A percentile compares a stretch with the other conserved stretches of the same genome.
Conservation (phyloP, 2,888 invertebrate genomes). For the Parnassius orleans region DNA sequence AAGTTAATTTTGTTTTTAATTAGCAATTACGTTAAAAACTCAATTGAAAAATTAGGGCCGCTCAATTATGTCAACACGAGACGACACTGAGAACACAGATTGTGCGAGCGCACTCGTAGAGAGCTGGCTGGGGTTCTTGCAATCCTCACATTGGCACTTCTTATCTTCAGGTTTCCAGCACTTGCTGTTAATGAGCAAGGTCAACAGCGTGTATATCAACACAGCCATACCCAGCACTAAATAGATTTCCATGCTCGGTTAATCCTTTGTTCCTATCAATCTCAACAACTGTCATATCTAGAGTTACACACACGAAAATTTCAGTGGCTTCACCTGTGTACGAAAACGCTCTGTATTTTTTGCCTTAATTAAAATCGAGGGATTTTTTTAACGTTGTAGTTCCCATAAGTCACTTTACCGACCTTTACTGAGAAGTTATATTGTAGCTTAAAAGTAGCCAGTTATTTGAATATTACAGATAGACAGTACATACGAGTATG, state of each 20-base stretch:
- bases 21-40: too few species aligned
- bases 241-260: constrained; percentile 64
- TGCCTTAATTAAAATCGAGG: neutral
- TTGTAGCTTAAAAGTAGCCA: too few species aligned
- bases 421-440: neutral
- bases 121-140: constrained; percentile 50
- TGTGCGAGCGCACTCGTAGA: constrained; percentile 39
- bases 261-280: constrained; percentile 25
- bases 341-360: neutral
- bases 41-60: neutral
- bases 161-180: constrained; percentile 58
- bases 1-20: too few species aligned
- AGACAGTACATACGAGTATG: too few species aligned
- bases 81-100: constrained; percentile 53
- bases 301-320: neutral
- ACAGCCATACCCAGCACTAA: constrained; percentile 66
- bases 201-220: constrained; percentile 60
- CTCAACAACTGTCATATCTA: constrained; percentile 35
- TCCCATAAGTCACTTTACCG: neutral
- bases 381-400: constrained; percentile 13
- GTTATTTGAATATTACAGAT: too few species aligned
- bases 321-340: constrained; percentile 6
- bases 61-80: constrained; percentile 28
- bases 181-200: constrained; percentile 56
- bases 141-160: constrained; percentile 69